These are phyloP conservation scores for Xiphophorus birchmanni DNA, from an alignment of 2,797 vertebrate genomes.

Conservation along the genomic window DNA sequence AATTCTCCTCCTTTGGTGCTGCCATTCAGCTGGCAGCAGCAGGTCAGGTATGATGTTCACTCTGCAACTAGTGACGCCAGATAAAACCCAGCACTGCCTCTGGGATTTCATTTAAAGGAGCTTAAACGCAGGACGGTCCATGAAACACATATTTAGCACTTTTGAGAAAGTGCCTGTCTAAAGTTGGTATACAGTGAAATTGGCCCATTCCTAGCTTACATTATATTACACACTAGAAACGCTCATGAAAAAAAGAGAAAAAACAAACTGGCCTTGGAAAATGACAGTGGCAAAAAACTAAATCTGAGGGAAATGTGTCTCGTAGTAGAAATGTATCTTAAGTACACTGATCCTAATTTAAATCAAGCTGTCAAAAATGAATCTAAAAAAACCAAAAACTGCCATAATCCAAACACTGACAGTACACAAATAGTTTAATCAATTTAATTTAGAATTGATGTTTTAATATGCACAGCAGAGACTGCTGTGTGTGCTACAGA, in stretches of 20 bases:
- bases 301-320: background rate
- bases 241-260: background rate
- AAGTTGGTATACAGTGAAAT: background rate
- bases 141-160: background rate
- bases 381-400: background rate
- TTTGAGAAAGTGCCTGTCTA: background rate
- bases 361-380: background rate
- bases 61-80: background rate
- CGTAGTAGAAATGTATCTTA: background rate
- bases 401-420: background rate
- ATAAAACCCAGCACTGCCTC: background rate
- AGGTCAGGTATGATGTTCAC: background rate
- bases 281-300: background rate
- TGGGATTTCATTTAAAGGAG: background rate
- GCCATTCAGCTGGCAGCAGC: background rate
- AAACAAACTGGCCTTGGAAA: background rate
- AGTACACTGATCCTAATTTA: background rate
- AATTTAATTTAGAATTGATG: background rate
- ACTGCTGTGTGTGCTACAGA: background rate
- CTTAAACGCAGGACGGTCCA: background rate
- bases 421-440: background rate
- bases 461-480: background rate
- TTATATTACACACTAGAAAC: background rate
- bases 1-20: background rate
- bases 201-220: background rate